Evolutionary conservation across 2,113 vertebrate species (phyloP), one percentile per base, ranked within the genome.

Genomic region (Symphodus melops): DNA sequence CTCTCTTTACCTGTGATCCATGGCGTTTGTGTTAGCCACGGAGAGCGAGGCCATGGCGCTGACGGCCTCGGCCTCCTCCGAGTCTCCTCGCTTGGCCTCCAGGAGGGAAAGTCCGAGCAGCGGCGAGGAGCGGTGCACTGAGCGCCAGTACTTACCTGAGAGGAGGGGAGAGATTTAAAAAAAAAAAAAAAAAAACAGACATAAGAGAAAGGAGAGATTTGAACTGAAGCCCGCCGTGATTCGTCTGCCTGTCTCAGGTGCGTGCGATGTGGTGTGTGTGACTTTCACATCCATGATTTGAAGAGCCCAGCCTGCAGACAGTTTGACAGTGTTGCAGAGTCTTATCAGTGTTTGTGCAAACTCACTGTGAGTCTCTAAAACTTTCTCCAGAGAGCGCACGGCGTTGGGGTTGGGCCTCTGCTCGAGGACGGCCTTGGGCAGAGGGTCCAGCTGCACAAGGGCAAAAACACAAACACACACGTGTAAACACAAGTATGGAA

Each of bases 321-420:
- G n/a, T 25, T 25, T 25, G 25, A 13, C 12, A 11, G 41, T 42
- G 41, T 42, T 4, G 23, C 25, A 2, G 28, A 17, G 12, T 4
- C 21, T 21, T 49, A 0, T 53, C n/a, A 48, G 67, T 20, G 28
- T 21, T 16, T 28, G 48, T 25, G 16, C 33, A 0, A 20, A 91
- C 97, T 93, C 83, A 98, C 97, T 95, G 92, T 98, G 97, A 81
- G 94, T 97, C 91, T 96, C 96, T 19, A 98, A 92, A 58, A 98
- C 96, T 64, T 95, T 97, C 92, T 97, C 96, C 88, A 98, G 86
- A 0, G 97, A 96, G 71, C 92, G 91, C 49, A 97, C 95, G 0
- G 96, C 97, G 0, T 96, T 98, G 71, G 86, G 58, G 9, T 94
- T 97, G 21, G 97, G 97, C 85, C 95, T 96, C 83, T 96, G 96